These are phyloP conservation scores for Sisyra nigra DNA, from an alignment of 2,888 invertebrate genomes.

Conservation along the genomic window DNA sequence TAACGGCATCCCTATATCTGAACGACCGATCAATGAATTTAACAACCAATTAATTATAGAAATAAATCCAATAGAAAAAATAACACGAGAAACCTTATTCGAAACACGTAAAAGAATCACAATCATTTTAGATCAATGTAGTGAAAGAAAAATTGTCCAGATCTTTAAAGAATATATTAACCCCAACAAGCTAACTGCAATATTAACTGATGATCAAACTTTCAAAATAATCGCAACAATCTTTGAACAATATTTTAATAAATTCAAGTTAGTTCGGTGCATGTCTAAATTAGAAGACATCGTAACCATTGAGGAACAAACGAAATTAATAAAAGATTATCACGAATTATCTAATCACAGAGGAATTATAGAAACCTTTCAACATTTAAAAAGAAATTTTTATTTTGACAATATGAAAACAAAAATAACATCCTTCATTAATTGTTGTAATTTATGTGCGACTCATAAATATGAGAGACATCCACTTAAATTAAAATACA, in stretches of 20 bases:
- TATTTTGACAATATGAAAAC: slow-evolving; percentile 11
- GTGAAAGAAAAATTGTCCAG: not conserved
- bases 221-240: not conserved
- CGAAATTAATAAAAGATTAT: slow-evolving; percentile 9
- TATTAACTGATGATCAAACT: not conserved
- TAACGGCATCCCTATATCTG: not conserved
- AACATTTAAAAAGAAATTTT: slow-evolving; percentile 10
- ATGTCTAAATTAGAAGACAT: slow-evolving; percentile 4
- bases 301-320: slow-evolving; percentile 7
- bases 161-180: not conserved
- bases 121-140: too few species aligned
- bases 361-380: slow-evolving; percentile 12
- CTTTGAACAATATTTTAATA: not conserved
- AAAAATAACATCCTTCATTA: slow-evolving; percentile 8
- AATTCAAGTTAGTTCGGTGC: slow-evolving; percentile 1
- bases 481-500: slow-evolving; percentile 5
- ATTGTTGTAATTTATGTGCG: slow-evolving; percentile 8
- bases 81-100: not conserved
- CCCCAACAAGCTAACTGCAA: not conserved
- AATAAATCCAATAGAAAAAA: not conserved
- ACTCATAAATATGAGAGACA: slow-evolving; percentile 9
- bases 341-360: slow-evolving; percentile 12
- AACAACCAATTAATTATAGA: not conserved
- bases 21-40: not conserved
- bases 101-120: not conserved